Conservation (phyloP, 2,113 vertebrate genomes). For the Ophiodon elongatus region DNA sequence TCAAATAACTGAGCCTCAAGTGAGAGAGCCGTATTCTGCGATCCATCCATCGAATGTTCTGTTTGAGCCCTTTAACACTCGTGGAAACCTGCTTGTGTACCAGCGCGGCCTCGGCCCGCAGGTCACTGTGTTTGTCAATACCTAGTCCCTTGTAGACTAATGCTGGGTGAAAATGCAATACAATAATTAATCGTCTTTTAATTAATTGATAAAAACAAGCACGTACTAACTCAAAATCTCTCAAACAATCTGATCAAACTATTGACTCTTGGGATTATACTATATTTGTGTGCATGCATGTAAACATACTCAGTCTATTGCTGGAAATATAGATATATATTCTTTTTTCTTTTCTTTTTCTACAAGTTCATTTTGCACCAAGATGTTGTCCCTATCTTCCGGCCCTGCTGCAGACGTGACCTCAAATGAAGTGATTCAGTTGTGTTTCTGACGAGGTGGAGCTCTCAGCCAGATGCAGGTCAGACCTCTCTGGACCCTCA, state of each 20-base stretch:
- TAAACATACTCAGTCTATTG: too few relatives aligned
- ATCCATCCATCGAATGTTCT: conserved; percentile 28
- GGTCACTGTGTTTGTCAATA: background rate
- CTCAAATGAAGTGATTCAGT: background rate
- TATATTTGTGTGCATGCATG: too few relatives aligned
- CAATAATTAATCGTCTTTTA: too few relatives aligned
- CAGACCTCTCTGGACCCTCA: background rate
- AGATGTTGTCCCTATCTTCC: too few relatives aligned
- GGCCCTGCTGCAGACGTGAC: background rate
- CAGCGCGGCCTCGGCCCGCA: conserved; percentile 1
- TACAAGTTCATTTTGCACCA: too few relatives aligned
- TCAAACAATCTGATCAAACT: too few relatives aligned
- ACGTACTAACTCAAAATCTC: too few relatives aligned
- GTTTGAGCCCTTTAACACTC: conserved; percentile 42
- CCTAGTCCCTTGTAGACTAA: background rate
- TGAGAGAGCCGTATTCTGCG: conserved; percentile 39
- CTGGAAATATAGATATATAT: too few relatives aligned
- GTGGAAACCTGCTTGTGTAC: conserved; percentile 23
- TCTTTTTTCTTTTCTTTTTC: too few relatives aligned
- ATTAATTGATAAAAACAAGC: too few relatives aligned
- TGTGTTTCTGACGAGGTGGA: background rate
- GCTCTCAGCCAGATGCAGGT: background rate
- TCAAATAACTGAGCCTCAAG: background rate
- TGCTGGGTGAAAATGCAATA: too few relatives aligned
- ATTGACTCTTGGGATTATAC: too few relatives aligned